Conservation (phyloP, 2,113 vertebrate genomes). For the Polypterus bichir region DNA sequence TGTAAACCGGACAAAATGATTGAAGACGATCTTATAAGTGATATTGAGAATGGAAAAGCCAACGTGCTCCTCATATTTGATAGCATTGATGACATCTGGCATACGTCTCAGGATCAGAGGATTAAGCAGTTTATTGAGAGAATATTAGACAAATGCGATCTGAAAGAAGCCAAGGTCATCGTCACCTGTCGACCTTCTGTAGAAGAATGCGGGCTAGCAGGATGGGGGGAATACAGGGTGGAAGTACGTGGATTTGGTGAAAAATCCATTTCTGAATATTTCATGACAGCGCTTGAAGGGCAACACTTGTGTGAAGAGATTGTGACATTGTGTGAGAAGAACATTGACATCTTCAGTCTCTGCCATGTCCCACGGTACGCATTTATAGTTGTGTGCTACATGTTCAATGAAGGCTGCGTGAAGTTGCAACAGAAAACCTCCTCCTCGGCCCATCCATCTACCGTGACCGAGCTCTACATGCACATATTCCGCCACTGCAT, state of each 20-base stretch:
- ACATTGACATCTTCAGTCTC: slow-evolving; percentile 24
- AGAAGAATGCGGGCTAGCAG: background rate
- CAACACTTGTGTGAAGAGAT: background rate
- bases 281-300: slow-evolving; percentile 8
- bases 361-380: slow-evolving; percentile 26
- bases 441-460: background rate
- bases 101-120: background rate
- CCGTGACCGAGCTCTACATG: slow-evolving; percentile 21
- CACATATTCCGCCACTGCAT: slow-evolving; percentile 21
- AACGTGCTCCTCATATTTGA: slow-evolving; percentile 22
- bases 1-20: slow-evolving; percentile 7
- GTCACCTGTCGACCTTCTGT: slow-evolving; percentile 20
- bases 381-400: slow-evolving; percentile 11
- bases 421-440: too few relatives aligned
- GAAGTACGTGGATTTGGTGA: slow-evolving; percentile 22
- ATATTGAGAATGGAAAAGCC: slow-evolving; percentile 20
- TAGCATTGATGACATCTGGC: slow-evolving; percentile 8
- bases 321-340: slow-evolving; percentile 15
- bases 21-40: slow-evolving; percentile 10
- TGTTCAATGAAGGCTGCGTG: background rate
- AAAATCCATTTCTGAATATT: slow-evolving; percentile 12
- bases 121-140: background rate
- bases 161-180: slow-evolving; percentile 22
- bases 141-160: slow-evolving; percentile 10
- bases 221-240: slow-evolving; percentile 8